Conservation (phyloP, 2,113 vertebrate genomes). For the Pholis gunnellus region DNA sequence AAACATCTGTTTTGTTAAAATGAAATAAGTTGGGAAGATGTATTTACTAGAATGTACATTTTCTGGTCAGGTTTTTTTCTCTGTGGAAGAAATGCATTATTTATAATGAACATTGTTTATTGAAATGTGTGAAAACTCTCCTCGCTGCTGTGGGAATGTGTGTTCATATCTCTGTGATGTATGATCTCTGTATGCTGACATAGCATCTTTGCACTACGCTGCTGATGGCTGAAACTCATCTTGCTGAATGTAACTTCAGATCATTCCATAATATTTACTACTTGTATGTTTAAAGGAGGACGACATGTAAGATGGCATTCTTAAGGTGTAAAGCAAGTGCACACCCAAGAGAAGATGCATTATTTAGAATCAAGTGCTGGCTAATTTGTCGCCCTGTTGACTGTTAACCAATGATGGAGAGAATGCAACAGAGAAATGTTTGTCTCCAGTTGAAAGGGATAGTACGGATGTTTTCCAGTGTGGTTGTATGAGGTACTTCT, state of each 20-base stretch:
- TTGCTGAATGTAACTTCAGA: constrained; percentile 64
- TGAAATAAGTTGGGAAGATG: neutral
- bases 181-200: neutral
- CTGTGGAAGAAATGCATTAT: neutral
- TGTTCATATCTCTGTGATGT: neutral
- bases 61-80: no score
- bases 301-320: neutral
- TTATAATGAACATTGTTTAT: neutral
- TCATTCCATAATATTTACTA: constrained; percentile 62
- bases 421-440: neutral
- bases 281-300: neutral
- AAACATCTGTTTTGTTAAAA: neutral
- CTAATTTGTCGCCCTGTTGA: neutral
- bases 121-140: neutral
- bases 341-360: neutral
- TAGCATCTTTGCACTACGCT: constrained; percentile 51
- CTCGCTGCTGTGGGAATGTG: neutral
- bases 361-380: neutral
- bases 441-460: neutral
- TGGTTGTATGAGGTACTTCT: neutral
- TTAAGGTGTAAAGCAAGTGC: neutral
- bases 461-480: neutral
- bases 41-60: neutral
- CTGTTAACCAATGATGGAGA: neutral
- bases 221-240: constrained; percentile 22